Conservation (phyloP, 1,140 invertebrate species). For the Heliothis subflexa region DNA sequence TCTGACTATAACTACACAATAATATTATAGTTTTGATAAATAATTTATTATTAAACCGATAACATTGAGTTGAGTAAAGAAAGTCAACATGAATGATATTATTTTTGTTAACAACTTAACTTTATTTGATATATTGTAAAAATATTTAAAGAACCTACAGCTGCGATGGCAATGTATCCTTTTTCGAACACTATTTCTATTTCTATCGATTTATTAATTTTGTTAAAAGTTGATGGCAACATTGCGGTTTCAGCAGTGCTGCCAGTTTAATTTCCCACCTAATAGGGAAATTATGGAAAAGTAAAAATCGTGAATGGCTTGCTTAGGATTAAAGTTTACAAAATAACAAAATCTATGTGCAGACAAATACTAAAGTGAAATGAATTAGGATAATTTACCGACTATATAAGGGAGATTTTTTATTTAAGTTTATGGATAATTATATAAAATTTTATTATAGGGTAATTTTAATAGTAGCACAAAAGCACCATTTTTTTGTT, state of each 20-base stretch:
- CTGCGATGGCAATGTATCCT: too few relatives aligned
- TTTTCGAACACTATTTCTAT: neutral
- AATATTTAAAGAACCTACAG: too few relatives aligned
- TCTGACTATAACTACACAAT: too few relatives aligned
- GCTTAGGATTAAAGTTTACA: neutral
- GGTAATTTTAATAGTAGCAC: constrained; percentile 43
- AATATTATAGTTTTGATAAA: too few relatives aligned
- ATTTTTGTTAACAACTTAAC: too few relatives aligned
- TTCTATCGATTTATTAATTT: constrained; percentile 5
- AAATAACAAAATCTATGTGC: neutral
- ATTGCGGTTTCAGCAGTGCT: neutral
- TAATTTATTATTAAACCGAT: too few relatives aligned
- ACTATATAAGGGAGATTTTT: neutral
- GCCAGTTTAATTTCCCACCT: neutral
- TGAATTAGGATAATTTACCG: neutral
- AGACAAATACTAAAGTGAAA: neutral
- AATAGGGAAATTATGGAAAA: neutral
- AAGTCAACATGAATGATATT: too few relatives aligned
- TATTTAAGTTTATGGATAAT: neutral
- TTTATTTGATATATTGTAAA: too few relatives aligned
- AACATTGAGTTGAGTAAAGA: too few relatives aligned
- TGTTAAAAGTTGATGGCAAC: neutral
- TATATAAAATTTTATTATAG: constrained; percentile 25
- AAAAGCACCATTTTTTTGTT: constrained; percentile 74
- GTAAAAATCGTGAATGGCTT: neutral